Base-by-base conservation (phyloP, 2,113 vertebrate species). In the Gavia stellata region DNA sequence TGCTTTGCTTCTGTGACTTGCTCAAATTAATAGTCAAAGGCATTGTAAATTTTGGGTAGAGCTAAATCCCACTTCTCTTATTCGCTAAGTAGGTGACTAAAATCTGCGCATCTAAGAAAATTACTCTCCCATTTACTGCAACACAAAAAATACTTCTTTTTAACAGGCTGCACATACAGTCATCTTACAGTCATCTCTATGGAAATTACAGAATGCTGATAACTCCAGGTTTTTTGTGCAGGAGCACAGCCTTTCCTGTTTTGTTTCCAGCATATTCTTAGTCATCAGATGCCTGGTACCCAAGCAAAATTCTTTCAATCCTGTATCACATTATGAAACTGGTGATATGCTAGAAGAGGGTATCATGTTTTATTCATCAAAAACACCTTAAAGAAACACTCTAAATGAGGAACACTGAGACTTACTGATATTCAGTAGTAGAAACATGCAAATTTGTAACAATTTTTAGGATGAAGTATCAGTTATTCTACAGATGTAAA, bases 311-410 rank as follows among this genome's bases (percentile, higher is more conserved):
- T 91, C 79, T 92, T 97, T 95, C 87, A 94, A 33, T 91, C 73
- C 34, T 75, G 42, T 80, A 95, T 95, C 89, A 92, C 86, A 91
- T 89, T 55, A 83, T 91, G 74, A 97, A 97, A 96, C 38, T 55
- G 26, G 49, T 94, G 88, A 88, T 74, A 20, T 31, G 53, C 50
- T 91, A 90, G 66, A 94, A 84, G 67, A 95, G 44, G 70, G 47
- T 90, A 95, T 83, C 17, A 34, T 58, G n/a, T 81, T 97, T 97
- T 95, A 90, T 92, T 96, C 70, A 94, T 84, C 71, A 95, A 90
- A 97, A 96, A 86, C 58, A 95, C 82, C 91, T 95, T 95, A 81
- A 95, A 86, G 73, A 92, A 97, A 95, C 86, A 94, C 44, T 82
- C 58, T 88, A 91, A 97, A 97, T 92, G 96, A 97, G 95, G 86